phyloP scores from a whole-genome alignment of 2,797 vertebrate species.

The Rallus crepitans region DNA sequence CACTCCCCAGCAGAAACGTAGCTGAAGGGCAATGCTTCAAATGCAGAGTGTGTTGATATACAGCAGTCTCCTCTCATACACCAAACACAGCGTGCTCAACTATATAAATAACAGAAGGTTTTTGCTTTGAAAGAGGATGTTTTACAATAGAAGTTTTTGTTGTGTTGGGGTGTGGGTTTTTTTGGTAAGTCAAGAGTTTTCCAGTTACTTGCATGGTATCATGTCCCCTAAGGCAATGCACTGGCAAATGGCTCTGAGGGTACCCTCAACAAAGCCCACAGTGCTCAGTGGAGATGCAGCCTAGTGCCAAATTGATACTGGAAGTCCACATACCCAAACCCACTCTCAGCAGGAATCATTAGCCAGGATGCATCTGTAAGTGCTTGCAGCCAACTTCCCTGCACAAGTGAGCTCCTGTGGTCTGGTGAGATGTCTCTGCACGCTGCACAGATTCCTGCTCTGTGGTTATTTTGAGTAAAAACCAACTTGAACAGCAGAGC shows the following conservation, averaged over 20 bases:
- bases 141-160: not conserved
- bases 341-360: not conserved
- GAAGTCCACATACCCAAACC: not conserved
- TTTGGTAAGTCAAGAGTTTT: not conserved
- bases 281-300: not conserved
- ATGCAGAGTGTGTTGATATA: not conserved
- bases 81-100: not conserved
- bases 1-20: not conserved
- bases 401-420: not conserved
- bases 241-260: not conserved
- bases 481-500: fast-evolving
- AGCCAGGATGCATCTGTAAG: not conserved
- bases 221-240: not conserved
- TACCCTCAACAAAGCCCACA: not conserved
- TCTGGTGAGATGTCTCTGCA: not conserved
- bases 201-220: not conserved
- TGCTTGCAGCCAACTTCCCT: not conserved
- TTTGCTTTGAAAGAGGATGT: not conserved
- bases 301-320: not conserved
- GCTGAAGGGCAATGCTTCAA: not conserved
- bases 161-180: no score
- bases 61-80: not conserved
- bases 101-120: not conserved
- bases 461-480: not conserved
- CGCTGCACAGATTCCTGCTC: not conserved